Evolutionary conservation across 2,888 invertebrate genomes (phyloP).

Genomic region (Gnatocerus cornutus): DNA sequence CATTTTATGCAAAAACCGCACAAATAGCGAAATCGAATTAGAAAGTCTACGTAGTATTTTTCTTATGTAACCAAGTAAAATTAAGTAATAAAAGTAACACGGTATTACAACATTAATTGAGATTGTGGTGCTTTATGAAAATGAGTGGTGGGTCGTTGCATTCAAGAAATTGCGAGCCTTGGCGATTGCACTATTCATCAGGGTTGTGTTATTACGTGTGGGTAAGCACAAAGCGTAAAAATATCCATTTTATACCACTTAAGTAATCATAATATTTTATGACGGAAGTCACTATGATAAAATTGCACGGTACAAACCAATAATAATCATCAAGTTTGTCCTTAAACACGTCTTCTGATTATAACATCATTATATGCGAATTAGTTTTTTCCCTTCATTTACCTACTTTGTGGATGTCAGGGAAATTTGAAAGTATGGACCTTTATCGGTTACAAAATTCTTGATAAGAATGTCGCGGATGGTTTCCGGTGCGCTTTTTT

Average conservation of each 20-base stretch:
- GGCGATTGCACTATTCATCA: conserved; percentile 32
- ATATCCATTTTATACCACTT: conserved; percentile 36
- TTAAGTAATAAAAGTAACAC: conserved; percentile 32
- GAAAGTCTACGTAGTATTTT: conserved; percentile 17
- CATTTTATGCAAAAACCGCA: conserved; percentile 6
- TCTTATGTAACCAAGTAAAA: conserved; percentile 23
- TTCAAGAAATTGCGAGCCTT: conserved; percentile 19
- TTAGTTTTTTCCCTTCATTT: conserved; percentile 14
- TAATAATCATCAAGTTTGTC: conserved; percentile 43
- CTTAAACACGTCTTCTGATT: conserved; percentile 25
- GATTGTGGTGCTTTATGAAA: conserved; percentile 37
- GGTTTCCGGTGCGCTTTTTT: no score
- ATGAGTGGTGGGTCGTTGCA: conserved; percentile 19
- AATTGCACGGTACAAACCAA: conserved; percentile 39
- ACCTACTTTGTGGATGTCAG: no score
- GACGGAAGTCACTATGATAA: conserved; percentile 40
- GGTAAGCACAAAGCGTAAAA: conserved; percentile 41
- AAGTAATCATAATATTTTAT: conserved; percentile 40
- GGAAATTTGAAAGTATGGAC: no score
- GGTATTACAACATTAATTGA: conserved; percentile 19
- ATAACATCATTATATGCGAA: conserved; percentile 23
- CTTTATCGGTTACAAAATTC: no score
- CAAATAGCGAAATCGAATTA: conserved; percentile 19
- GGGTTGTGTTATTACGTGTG: conserved; percentile 33
- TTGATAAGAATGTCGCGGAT: no score